Conservation (phyloP, 2,888 invertebrate species). For the Ceramica pisi region DNA sequence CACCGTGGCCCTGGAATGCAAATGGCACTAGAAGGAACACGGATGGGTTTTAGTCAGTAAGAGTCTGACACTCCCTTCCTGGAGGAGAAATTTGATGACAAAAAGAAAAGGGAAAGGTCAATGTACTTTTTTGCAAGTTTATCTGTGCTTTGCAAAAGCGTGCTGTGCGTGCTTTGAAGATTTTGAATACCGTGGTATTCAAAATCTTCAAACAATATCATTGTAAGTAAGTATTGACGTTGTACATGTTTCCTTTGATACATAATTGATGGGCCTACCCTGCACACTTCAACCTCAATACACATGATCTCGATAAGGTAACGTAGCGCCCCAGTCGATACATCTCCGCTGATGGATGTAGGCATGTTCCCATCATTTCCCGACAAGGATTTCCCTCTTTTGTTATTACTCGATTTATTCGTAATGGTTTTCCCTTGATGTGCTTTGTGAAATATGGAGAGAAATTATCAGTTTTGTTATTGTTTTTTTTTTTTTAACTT, state of each 20-base stretch:
- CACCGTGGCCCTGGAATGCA: too few relatives aligned
- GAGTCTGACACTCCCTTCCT: too few relatives aligned
- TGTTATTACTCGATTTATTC: constrained; percentile 55
- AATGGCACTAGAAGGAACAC: too few relatives aligned
- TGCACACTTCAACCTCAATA: constrained; percentile 32
- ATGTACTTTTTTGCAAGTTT: too few relatives aligned
- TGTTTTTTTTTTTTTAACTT: too few relatives aligned
- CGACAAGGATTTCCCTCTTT: constrained; percentile 48
- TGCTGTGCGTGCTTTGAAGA: too few relatives aligned
- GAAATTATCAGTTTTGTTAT: constrained; percentile 17
- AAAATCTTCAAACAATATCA: neutral
- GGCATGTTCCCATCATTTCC: constrained; percentile 48
- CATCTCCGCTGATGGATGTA: constrained; percentile 64
- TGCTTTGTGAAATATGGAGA: constrained; percentile 34
- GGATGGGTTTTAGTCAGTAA: too few relatives aligned
- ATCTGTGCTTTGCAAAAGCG: too few relatives aligned
- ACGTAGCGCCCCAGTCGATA: constrained; percentile 47
- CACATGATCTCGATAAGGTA: constrained; percentile 50
- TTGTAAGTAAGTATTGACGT: neutral
- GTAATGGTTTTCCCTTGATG: constrained; percentile 40
- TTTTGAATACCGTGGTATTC: too few relatives aligned
- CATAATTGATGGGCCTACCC: constrained; percentile 36
- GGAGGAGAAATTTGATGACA: too few relatives aligned
- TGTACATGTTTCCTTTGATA: neutral
- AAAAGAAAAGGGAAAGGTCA: too few relatives aligned